Conservation (phyloP, 2,113 vertebrate species). For the Octodon degus region DNA sequence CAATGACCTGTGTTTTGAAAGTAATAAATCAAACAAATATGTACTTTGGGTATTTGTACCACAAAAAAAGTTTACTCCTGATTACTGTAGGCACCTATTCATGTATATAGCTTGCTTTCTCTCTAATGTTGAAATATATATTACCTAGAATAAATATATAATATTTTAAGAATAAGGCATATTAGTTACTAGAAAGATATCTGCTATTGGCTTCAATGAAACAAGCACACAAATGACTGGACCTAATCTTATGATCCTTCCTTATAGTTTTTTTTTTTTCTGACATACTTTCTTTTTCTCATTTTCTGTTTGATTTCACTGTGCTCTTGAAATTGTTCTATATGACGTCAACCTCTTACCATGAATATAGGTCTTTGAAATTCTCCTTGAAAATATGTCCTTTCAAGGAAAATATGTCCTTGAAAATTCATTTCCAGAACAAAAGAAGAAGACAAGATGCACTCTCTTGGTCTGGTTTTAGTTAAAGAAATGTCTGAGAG, state of each 20-base stretch:
- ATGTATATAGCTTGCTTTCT: neutral
- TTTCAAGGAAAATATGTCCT: neutral
- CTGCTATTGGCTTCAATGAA: constrained; percentile 37
- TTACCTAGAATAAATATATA: neutral
- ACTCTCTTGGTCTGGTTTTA: neutral
- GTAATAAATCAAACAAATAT: neutral
- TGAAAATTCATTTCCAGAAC: constrained; percentile 9
- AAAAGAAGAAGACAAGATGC: neutral
- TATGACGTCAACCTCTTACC: neutral
- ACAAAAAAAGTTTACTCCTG: neutral
- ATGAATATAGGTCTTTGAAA: constrained; percentile 1
- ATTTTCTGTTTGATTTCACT: constrained; percentile 47
- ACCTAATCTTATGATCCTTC: neutral
- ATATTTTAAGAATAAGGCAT: neutral
- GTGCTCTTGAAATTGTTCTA: neutral
- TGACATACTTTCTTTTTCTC: constrained; percentile 3
- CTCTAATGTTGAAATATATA: neutral
- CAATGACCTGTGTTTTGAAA: neutral
- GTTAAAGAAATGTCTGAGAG: neutral
- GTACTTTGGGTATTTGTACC: neutral
- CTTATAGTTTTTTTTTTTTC: neutral
- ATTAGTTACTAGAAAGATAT: constrained; percentile 7
- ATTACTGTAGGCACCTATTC: neutral
- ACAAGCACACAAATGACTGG: neutral
- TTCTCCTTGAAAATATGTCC: neutral